Evolutionary conservation across 2,888 invertebrate genomes (phyloP).

Genomic region (Rosalia funebris): DNA sequence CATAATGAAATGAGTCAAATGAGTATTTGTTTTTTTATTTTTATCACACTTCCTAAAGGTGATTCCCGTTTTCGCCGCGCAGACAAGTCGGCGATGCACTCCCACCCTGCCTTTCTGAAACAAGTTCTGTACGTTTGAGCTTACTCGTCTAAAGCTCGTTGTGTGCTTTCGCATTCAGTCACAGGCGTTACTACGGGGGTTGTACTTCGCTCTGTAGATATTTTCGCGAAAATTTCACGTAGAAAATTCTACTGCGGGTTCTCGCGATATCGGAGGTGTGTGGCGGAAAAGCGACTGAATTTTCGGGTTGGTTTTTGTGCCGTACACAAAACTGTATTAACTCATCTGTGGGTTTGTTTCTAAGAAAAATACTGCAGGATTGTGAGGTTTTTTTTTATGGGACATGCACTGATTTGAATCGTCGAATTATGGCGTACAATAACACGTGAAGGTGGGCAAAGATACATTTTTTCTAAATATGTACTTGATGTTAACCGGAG

Average conservation of each 20-base stretch:
- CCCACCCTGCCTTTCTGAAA: slow-evolving; percentile 27
- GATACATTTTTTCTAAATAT: neutral
- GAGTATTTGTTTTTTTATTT: slow-evolving; percentile 29
- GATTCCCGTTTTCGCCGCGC: slow-evolving; percentile 37
- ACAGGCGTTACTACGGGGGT: slow-evolving; percentile 22
- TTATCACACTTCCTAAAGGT: slow-evolving; percentile 31
- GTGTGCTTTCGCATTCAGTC: slow-evolving; percentile 28
- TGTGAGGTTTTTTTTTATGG: slow-evolving; percentile 8
- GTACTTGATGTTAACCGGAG: too few relatives aligned
- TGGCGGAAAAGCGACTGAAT: neutral
- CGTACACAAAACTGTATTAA: neutral
- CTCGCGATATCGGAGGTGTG: neutral
- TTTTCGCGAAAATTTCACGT: slow-evolving; percentile 20
- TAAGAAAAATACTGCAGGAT: too few relatives aligned
- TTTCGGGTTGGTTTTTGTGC: neutral
- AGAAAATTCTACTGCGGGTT: neutral
- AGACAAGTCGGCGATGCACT: slow-evolving; percentile 36
- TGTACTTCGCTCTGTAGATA: slow-evolving; percentile 14
- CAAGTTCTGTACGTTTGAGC: slow-evolving; percentile 29
- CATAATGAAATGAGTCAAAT: slow-evolving; percentile 12
- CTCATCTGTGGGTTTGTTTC: neutral
- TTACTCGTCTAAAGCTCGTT: slow-evolving; percentile 27
- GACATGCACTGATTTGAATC: slow-evolving; percentile 5
- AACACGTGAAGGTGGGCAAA: slow-evolving; percentile 11
- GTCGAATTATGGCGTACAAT: slow-evolving; percentile 16